Percentiles rank a stretch among this genome's conserved stretches.
Evolutionary conservation across 2,113 vertebrate genomes (phyloP).

Genomic region (Ahaetulla prasina): DNA sequence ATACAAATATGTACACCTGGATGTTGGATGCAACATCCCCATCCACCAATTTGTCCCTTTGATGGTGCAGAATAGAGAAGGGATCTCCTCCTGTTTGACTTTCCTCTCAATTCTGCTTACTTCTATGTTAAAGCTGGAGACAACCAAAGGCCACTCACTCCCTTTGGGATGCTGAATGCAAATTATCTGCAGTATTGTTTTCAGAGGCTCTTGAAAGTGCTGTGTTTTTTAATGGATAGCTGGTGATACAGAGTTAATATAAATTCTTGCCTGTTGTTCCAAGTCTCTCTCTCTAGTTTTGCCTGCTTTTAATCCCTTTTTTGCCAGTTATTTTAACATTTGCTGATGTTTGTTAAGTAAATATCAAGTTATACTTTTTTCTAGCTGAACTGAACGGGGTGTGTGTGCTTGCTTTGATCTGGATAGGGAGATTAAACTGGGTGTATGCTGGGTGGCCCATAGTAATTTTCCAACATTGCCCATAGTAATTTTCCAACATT

Average conservation of each 20-base stretch:
- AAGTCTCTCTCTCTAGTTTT: background rate
- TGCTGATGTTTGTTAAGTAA: background rate
- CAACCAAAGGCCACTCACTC: background rate
- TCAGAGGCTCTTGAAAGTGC: background rate
- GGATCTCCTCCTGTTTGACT: background rate
- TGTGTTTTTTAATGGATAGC: background rate
- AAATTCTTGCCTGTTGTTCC: background rate
- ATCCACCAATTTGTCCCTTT: background rate
- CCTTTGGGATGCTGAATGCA: background rate
- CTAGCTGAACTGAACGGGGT: background rate
- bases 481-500: background rate
- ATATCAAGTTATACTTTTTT: background rate
- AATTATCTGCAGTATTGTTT: background rate
- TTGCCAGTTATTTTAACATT: background rate
- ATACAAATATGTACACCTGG: slow-evolving; percentile 19
- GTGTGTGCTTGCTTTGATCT: background rate
- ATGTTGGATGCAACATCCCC: background rate
- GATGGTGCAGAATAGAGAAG: background rate
- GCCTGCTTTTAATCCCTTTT: background rate
- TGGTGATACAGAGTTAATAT: background rate
- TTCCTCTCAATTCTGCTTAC: background rate
- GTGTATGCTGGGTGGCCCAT: background rate
- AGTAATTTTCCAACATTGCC: background rate
- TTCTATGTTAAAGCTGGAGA: background rate
- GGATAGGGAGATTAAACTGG: background rate